A percentile compares a stretch with the other conserved stretches of the same genome.
Evolutionary conservation across 2,113 vertebrate genomes (phyloP).

Genomic region (Caranx melampygus): DNA sequence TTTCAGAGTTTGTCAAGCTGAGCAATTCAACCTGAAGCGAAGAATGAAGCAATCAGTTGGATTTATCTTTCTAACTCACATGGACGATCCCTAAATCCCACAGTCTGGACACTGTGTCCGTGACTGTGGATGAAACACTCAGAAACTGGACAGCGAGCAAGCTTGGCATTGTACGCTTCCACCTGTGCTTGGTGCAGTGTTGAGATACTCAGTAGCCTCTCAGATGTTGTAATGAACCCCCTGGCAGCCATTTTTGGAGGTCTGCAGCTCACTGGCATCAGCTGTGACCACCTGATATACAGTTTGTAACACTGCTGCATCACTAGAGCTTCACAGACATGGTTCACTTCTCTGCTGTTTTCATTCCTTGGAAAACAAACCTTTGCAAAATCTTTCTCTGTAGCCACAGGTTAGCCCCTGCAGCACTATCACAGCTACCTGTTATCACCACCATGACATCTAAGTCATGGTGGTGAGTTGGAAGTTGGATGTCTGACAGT

Average conservation of each 20-base stretch:
- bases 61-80: slow-evolving; percentile 37
- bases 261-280: slow-evolving; percentile 41
- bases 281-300: slow-evolving; percentile 17
- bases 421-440: too few relatives aligned
- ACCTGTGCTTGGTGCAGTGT: slow-evolving; percentile 37
- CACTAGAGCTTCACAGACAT: too few relatives aligned
- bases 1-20: slow-evolving; percentile 64
- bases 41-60: slow-evolving; percentile 24
- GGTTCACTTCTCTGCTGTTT: too few relatives aligned
- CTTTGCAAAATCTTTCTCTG: too few relatives aligned
- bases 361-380: too few relatives aligned
- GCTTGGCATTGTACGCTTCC: slow-evolving; percentile 38
- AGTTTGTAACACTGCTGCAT: background rate
- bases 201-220: slow-evolving; percentile 36
- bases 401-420: too few relatives aligned
- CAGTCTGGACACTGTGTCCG: slow-evolving; percentile 30
- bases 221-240: slow-evolving; percentile 22
- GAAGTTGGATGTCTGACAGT: too few relatives aligned
- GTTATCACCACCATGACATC: too few relatives aligned
- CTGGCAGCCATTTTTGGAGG: slow-evolving; percentile 61
- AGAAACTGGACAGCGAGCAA: slow-evolving; percentile 30
- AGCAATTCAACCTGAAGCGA: slow-evolving; percentile 34
- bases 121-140: slow-evolving; percentile 34
- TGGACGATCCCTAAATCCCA: slow-evolving; percentile 43
- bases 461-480: too few relatives aligned